Conservation (phyloP, 30 jellyfish, hydroid and myxozoan genomes). For the Catostylus mosaicus region DNA sequence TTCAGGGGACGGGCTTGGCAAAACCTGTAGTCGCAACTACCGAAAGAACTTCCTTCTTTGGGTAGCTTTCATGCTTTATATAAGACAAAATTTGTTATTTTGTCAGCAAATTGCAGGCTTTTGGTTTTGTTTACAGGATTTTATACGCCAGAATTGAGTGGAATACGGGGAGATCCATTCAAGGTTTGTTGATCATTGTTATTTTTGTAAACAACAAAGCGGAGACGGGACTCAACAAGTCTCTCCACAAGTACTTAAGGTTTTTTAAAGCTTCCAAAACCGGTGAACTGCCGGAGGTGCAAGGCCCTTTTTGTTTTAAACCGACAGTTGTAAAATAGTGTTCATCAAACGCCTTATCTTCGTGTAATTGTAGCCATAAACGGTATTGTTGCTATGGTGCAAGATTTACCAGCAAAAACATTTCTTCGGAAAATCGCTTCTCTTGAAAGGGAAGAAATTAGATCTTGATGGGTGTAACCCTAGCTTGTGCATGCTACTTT, state of each 20-base stretch:
- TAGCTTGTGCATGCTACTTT: no score
- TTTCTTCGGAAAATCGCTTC: no score
- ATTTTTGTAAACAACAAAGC: slow-evolving; percentile 9
- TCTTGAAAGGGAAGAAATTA: no score
- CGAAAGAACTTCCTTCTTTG: not conserved
- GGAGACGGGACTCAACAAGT: not conserved
- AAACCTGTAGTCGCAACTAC: not conserved
- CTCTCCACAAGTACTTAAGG: not conserved
- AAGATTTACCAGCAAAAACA: not conserved
- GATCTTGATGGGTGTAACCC: no score
- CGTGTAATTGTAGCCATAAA: not conserved
- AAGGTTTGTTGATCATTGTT: slow-evolving; percentile 32
- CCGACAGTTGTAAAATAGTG: no score
- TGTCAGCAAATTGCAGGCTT: not conserved
- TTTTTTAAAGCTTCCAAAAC: no score
- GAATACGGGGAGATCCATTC: slow-evolving; percentile 72
- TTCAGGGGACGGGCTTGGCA: slow-evolving; percentile 3
- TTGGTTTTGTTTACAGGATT: slow-evolving; percentile 38
- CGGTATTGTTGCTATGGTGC: slow-evolving; percentile 20
- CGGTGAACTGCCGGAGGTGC: no score
- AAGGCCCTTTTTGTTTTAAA: no score
- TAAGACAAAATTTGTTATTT: not conserved
- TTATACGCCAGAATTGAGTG: slow-evolving; percentile 60
- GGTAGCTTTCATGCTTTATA: not conserved
- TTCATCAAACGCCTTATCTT: not conserved